Base-by-base conservation (phyloP, 1,140 invertebrate genomes). In the Proctacanthus coquilletti region DNA sequence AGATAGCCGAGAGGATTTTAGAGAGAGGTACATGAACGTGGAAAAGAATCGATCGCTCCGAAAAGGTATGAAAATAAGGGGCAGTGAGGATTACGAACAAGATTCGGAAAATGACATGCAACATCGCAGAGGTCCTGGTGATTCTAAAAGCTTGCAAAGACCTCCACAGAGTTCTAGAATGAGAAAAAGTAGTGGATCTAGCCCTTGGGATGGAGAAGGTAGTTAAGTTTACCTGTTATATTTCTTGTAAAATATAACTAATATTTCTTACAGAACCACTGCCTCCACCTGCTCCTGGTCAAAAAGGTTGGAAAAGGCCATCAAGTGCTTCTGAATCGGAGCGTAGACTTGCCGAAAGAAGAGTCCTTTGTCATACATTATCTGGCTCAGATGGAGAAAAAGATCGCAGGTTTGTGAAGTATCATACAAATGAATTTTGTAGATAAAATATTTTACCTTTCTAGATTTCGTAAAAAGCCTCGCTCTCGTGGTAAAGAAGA, bases 271-370 rank as follows among this genome's bases (percentile, higher is more conserved):
- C 13, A 63, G 64, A 65, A 37, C 46, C 56, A 18, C 42, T 44
- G n/a, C n/a, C n/a, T 21, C 46, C 52, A 3, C 48, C 59, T 3
- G 46, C 64, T 8, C 60, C 68, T 3, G 71, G 69, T 21, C 59
- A 71, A 41, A 69, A 68, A 15, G 42, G 71, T 68, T 73, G 72
- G 39, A 74, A 74, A 44, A 60, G 74, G 41, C 74, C 74, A 0
- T 71, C 69, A 27, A 75, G 74, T 49, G 73, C 74, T 1, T 64
- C 66, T 2, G 66, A 68, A 43, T 62, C 61, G 32, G 66, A 69
- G 42, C 47, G 65, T 11, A 62, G 64, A 30, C 51, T 64, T 20
- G 64, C 62, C 3, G 64, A 68, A 42, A 62, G 58, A 36, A 58
- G 65, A 21, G 54, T 39, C 2, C 39, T 52, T 34, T 47, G 42